Evolutionary conservation across 1,140 invertebrate genomes (phyloP).

Genomic region (Meloidogyne floridensis): DNA sequence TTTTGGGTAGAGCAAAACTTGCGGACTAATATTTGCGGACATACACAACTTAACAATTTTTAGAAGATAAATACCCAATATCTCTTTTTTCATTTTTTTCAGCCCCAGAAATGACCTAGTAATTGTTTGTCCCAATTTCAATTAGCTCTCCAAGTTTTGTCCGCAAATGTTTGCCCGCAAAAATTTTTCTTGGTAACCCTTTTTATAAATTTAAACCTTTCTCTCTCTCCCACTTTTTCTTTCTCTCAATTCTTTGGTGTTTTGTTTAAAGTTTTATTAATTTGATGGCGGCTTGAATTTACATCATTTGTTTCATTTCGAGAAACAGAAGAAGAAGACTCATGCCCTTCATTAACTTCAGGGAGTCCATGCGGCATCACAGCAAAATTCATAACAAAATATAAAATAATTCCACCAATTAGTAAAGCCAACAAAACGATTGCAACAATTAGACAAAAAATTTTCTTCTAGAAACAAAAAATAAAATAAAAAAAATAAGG

Average conservation of each 20-base stretch:
- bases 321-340: neutral
- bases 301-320: neutral
- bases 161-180: too few relatives aligned
- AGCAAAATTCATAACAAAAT: constrained; percentile 49
- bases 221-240: neutral
- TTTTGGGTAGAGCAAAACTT: too few relatives aligned
- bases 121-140: too few relatives aligned
- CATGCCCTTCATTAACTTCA: neutral
- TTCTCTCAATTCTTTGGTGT: constrained; percentile 7
- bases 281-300: neutral
- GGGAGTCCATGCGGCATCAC: constrained; percentile 10
- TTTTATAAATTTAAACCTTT: too few relatives aligned
- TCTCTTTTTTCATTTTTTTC: too few relatives aligned
- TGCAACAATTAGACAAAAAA: constrained; percentile 51
- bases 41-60: too few relatives aligned
- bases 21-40: too few relatives aligned
- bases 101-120: too few relatives aligned
- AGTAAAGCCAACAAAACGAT: constrained; percentile 54
- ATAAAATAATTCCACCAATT: constrained; percentile 57
- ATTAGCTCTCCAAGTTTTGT: too few relatives aligned
- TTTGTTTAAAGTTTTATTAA: constrained; percentile 16
- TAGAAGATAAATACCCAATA: too few relatives aligned
- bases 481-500: constrained; percentile 29
- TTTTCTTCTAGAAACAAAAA: constrained; percentile 60
- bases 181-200: too few relatives aligned